phyloP scores from a whole-genome alignment of 2,888 invertebrate genomes.

The Hydriomena furcata region DNA sequence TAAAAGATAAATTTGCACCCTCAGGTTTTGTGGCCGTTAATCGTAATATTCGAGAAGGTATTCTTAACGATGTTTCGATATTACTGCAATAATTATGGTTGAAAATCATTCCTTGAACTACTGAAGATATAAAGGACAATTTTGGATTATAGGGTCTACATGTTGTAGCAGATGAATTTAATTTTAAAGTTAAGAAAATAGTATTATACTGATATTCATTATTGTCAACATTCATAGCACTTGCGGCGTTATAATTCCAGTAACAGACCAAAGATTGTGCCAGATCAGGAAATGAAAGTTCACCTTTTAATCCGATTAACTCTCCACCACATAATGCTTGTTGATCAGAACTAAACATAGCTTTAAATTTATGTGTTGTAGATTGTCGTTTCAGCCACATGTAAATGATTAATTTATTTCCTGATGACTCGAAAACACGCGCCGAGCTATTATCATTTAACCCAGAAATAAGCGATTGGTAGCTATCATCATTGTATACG shows the following conservation, averaged over 20 bases:
- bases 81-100: slow-evolving; percentile 52
- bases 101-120: slow-evolving; percentile 31
- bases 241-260: slow-evolving; percentile 56
- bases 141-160: slow-evolving; percentile 57
- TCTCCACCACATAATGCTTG: slow-evolving; percentile 69
- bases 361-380: slow-evolving; percentile 87
- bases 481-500: slow-evolving; percentile 83
- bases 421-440: slow-evolving; percentile 82
- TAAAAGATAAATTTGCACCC: slow-evolving; percentile 62
- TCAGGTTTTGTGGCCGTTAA: slow-evolving; percentile 52
- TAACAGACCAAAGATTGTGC: slow-evolving; percentile 58
- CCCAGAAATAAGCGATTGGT: slow-evolving; percentile 63
- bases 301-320: slow-evolving; percentile 50
- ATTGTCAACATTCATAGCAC: slow-evolving; percentile 14
- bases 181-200: slow-evolving; percentile 48
- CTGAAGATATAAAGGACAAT: slow-evolving; percentile 48
- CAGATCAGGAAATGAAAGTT: slow-evolving; percentile 54
- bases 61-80: slow-evolving; percentile 46
- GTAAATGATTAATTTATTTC: slow-evolving; percentile 85
- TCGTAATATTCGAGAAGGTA: slow-evolving; percentile 54
- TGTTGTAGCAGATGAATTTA: slow-evolving; percentile 50
- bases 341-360: slow-evolving; percentile 86
- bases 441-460: slow-evolving; percentile 40
- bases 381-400: slow-evolving; percentile 78
- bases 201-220: slow-evolving; percentile 46